phyloP scores from a whole-genome alignment of 2,888 invertebrate genomes.

The Coelinius sp. region DNA sequence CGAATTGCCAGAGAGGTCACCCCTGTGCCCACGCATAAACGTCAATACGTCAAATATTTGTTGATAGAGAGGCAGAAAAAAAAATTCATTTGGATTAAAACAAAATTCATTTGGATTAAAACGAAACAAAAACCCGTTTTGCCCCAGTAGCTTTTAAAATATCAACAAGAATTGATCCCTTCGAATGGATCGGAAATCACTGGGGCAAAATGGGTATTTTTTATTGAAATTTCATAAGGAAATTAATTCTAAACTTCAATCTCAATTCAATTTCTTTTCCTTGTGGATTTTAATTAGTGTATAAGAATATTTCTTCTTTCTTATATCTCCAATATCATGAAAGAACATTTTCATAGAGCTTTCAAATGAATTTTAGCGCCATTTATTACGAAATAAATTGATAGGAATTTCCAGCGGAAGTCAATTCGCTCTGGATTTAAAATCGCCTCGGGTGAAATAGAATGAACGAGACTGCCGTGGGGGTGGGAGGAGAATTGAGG shows the following conservation, averaged over 20 bases:
- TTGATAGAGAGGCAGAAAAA: neutral
- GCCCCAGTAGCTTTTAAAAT: too few species aligned
- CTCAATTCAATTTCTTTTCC: neutral
- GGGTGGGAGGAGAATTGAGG: neutral
- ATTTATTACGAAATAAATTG: constrained; percentile 7
- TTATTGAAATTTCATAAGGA: too few species aligned
- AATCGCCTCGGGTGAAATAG: constrained; percentile 17
- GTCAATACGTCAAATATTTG: neutral
- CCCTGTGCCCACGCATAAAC: neutral
- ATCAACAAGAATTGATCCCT: too few species aligned
- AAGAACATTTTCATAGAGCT: neutral
- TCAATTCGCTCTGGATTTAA: constrained; percentile 12
- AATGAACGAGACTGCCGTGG: neutral
- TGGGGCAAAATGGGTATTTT: too few species aligned
- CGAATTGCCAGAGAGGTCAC: neutral
- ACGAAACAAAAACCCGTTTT: too few species aligned
- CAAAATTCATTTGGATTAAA: too few species aligned
- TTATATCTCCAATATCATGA: neutral
- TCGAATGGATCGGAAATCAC: too few species aligned
- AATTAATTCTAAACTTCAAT: too few species aligned
- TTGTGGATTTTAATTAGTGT: too few species aligned
- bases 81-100: neutral
- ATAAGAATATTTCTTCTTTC: too few species aligned
- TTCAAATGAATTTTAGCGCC: neutral
- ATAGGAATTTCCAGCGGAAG: neutral